phyloP scores from a whole-genome alignment of 37 sponge, comb jelly and placozoan species.

The Ianthella basta region DNA sequence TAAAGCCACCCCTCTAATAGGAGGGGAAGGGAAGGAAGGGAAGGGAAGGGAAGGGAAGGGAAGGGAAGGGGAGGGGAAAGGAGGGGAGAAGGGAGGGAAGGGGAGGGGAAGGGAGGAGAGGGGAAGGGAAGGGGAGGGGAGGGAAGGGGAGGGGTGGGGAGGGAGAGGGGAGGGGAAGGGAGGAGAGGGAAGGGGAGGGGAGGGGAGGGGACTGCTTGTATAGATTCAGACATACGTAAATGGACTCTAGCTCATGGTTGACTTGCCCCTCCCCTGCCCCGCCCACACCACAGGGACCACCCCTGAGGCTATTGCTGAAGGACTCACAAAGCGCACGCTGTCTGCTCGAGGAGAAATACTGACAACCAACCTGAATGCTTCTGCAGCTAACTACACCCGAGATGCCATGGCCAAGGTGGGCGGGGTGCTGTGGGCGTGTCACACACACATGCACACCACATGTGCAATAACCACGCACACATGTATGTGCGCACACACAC shows the following conservation, averaged over 20 bases:
- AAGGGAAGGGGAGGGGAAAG: too few species aligned
- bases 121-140: too few species aligned
- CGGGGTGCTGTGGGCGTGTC: not conserved
- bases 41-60: too few species aligned
- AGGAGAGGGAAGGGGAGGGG: too few species aligned
- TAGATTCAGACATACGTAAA: too few species aligned
- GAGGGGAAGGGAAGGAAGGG: not conserved
- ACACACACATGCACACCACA: not conserved
- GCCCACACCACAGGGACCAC: conserved; percentile 28
- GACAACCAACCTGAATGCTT: conserved; percentile 23
- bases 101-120: too few species aligned
- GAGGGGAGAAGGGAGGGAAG: too few species aligned
- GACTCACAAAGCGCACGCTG: conserved; percentile 45
- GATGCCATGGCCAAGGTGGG: conserved; percentile 81
- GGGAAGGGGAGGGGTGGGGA: too few species aligned
- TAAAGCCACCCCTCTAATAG: not conserved
- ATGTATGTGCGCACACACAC: conserved; percentile 16
- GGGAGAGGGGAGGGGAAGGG: too few species aligned
- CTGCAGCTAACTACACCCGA: conserved; percentile 49
- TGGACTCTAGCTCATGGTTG: too few species aligned
- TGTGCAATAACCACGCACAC: not conserved
- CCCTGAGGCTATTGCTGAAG: conserved; percentile 23
- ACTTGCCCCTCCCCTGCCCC: too few species aligned
- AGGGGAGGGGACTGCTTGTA: too few species aligned
- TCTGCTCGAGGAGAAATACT: conserved; percentile 55